These are phyloP conservation scores for Invenusta paracnida DNA, from an alignment of 2,888 invertebrate genomes.

Conservation along the genomic window DNA sequence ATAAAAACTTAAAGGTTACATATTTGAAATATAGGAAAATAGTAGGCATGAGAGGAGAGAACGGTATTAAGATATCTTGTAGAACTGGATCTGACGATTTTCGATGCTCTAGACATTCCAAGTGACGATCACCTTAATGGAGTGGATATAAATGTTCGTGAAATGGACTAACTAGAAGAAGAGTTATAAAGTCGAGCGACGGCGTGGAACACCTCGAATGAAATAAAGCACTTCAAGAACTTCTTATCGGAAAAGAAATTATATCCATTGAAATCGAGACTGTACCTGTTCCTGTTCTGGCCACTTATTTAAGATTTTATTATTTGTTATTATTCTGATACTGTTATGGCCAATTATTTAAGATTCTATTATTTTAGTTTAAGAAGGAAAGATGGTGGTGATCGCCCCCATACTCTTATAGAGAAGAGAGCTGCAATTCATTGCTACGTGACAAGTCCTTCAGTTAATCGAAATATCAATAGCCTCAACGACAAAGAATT, in stretches of 20 bases:
- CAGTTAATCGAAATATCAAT: not conserved
- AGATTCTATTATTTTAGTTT: too few species aligned
- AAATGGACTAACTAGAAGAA: not conserved
- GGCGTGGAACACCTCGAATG: not conserved
- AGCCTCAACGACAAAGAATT: not conserved
- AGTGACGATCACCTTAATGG: not conserved
- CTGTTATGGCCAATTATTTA: too few species aligned
- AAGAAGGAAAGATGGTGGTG: not conserved
- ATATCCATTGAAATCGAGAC: not conserved
- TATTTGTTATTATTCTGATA: not conserved
- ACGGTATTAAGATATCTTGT: not conserved
- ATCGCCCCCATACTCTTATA: not conserved
- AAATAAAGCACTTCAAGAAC: not conserved
- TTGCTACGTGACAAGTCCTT: too few species aligned
- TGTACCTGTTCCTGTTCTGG: not conserved
- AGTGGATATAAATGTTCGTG: not conserved
- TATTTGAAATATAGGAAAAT: too few species aligned
- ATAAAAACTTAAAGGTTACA: too few species aligned
- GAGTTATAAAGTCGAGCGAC: not conserved
- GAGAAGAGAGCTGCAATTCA: not conserved
- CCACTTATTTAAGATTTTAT: not conserved
- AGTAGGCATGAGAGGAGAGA: too few species aligned
- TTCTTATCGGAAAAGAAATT: not conserved
- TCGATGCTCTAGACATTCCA: not conserved
- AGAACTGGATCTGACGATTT: not conserved